These are phyloP conservation scores for Macropodus opercularis DNA, from an alignment of 2,797 vertebrate genomes.

Conservation along the genomic window DNA sequence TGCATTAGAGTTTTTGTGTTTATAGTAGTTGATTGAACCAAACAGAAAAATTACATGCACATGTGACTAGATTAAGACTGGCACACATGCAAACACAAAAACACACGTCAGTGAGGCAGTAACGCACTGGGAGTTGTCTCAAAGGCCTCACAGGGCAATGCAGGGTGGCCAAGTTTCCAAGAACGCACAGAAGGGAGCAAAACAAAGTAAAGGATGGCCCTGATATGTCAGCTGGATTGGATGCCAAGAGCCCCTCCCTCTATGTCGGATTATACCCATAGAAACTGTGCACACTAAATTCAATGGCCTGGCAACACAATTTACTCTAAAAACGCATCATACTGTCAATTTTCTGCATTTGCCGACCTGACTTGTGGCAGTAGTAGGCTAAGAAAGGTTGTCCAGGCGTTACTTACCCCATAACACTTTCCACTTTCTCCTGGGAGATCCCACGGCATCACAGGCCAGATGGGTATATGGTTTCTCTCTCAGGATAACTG, in stretches of 20 bases:
- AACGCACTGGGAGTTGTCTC: constrained; percentile 52
- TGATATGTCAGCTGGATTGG: constrained; percentile 27
- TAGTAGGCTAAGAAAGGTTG: background rate
- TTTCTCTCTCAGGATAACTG: background rate
- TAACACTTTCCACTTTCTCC: background rate
- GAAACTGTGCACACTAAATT: constrained; percentile 19
- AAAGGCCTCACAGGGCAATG: constrained; percentile 55
- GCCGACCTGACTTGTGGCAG: background rate
- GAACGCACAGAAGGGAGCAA: constrained; percentile 55
- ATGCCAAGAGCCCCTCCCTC: constrained; percentile 41
- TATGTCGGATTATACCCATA: constrained; percentile 40
- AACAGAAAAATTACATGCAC: background rate
- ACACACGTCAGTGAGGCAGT: constrained; percentile 49
- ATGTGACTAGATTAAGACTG: constrained; percentile 8
- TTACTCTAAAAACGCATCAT: background rate
- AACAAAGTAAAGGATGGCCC: constrained; percentile 36
- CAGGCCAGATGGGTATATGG: background rate
- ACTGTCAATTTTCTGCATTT: background rate
- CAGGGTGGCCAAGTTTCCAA: constrained; percentile 54
- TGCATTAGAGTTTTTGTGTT: background rate
- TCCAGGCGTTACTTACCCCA: background rate
- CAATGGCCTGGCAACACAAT: constrained; percentile 2
- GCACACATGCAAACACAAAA: constrained; percentile 33
- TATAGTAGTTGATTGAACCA: constrained; percentile 12
- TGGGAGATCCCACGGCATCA: background rate